phyloP scores from a whole-genome alignment of 1,140 invertebrate species.

The Halyomorpha halys region DNA sequence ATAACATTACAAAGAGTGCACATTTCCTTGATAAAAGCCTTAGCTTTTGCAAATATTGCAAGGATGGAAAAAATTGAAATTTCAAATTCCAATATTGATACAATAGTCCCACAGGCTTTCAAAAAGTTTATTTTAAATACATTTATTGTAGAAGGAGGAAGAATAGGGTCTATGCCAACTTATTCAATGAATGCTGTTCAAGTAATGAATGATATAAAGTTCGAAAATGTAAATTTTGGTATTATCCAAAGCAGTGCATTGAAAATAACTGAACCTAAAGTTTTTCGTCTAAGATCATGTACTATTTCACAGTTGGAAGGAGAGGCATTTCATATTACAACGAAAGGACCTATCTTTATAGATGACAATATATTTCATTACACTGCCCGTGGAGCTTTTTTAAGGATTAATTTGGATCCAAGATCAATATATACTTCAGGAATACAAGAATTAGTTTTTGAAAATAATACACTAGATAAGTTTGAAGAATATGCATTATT shows the following conservation, averaged over 20 bases:
- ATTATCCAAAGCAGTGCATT: constrained; percentile 43
- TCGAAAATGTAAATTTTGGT: constrained; percentile 39
- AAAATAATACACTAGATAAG: constrained; percentile 49
- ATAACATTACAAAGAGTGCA: constrained; percentile 49
- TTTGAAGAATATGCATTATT: constrained; percentile 47
- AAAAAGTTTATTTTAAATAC: constrained; percentile 58
- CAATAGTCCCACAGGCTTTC: constrained; percentile 58
- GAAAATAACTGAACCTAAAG: constrained; percentile 45
- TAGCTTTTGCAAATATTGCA: constrained; percentile 57
- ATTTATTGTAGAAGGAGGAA: constrained; percentile 41
- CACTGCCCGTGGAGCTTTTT: constrained; percentile 47
- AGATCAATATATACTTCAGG: constrained; percentile 32
- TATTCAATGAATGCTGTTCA: constrained; percentile 59
- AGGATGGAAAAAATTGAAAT: constrained; percentile 42
- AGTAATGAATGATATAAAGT: constrained; percentile 48
- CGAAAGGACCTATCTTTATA: constrained; percentile 50
- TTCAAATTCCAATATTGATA: constrained; percentile 43
- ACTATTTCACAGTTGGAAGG: constrained; percentile 47
- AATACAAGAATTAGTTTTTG: constrained; percentile 45
- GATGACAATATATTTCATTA: constrained; percentile 51
- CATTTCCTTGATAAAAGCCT: constrained; percentile 52
- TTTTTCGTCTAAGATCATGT: constrained; percentile 51
- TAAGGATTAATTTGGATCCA: constrained; percentile 44
- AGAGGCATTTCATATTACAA: constrained; percentile 50
- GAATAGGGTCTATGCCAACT: constrained; percentile 48